These are phyloP conservation scores for Dipodomys merriami DNA, from an alignment of 2,113 vertebrate genomes.

Conservation along the genomic window DNA sequence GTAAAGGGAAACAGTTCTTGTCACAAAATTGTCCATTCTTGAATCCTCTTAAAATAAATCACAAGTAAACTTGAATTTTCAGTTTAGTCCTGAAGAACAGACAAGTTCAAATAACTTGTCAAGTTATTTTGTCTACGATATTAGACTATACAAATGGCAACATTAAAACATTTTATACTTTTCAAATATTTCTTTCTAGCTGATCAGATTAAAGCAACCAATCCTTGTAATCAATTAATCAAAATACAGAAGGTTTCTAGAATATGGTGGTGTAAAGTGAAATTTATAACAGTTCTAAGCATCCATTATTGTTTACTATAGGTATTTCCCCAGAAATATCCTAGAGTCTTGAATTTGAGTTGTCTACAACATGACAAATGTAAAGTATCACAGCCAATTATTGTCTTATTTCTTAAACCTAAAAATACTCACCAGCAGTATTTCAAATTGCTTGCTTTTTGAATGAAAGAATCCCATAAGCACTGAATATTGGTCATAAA, in stretches of 20 bases:
- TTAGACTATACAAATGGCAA: conserved; percentile 15
- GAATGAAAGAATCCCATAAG: not conserved
- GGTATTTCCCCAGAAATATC: not conserved
- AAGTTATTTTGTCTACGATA: conserved; percentile 38
- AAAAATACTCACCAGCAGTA: not conserved
- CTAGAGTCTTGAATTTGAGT: conserved; percentile 27
- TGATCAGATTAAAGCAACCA: not conserved
- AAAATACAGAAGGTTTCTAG: not conserved
- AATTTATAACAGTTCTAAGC: conserved; percentile 8
- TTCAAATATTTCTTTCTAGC: conserved; percentile 37
- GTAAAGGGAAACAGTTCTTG: conserved; percentile 10
- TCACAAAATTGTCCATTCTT: conserved; percentile 20
- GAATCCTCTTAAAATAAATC: conserved; percentile 29
- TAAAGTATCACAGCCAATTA: not conserved
- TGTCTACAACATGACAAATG: conserved; percentile 40
- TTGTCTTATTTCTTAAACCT: not conserved
- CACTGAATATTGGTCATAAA: not conserved
- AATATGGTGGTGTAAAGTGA: conserved; percentile 41
- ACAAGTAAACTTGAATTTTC: conserved; percentile 53
- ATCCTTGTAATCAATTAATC: not conserved
- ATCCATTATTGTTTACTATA: not conserved
- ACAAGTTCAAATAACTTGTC: conserved; percentile 6
- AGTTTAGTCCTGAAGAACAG: conserved; percentile 16
- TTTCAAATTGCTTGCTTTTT: conserved; percentile 10
- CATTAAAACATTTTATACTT: conserved; percentile 17